Base-by-base conservation (phyloP, 2,888 invertebrate species). In the Cyaniris semiargus region DNA sequence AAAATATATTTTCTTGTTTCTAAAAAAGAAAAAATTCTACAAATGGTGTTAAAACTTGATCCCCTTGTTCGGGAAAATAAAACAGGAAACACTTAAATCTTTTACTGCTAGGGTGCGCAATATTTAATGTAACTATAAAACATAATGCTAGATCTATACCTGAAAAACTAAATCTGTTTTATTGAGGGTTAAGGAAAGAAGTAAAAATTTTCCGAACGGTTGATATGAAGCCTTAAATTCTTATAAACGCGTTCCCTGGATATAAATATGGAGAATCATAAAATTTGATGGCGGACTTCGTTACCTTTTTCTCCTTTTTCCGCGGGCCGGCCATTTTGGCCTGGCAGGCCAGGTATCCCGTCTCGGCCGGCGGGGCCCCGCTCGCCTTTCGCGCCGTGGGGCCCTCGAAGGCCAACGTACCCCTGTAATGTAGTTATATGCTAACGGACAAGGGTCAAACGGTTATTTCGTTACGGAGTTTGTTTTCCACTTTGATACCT, bases 261-360 rank as follows among this genome's bases (percentile, higher is more conserved):
- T 86, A 90, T 92, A 93, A 93, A 93, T 93, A 91, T 89, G 89
- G 89, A 88, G 89, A 85, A 89, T 89, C 91, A 93, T 94, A 93
- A 93, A 93, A 93, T 92, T 94, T 93, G 89, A 93, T 92, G 92
- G 92, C 89, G 88, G 88, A 92, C 90, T 91, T 88, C 87, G 86
- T 89, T 95, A 87, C 96, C 96, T 90, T 96, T 96, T 84, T 96
- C 96, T 78, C 97, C 97, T 89, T 97, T 97, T 85, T 96, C 96
- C 13, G 97, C 96, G 76, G 96, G 95, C 81, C 93, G 88, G 84
- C 95, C 88, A 90, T 95, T 89, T 80, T 94, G 84, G 87, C 95
- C 88, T 79, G 95, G 90, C 82, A 95, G 84, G 79, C 96, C 95
- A 48, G 97, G 96, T 70, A 95, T 89, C 4, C 97, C 97, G 78